These are phyloP conservation scores for Tetheella fluctuosa DNA, from an alignment of 2,888 invertebrate genomes.

Conservation along the genomic window DNA sequence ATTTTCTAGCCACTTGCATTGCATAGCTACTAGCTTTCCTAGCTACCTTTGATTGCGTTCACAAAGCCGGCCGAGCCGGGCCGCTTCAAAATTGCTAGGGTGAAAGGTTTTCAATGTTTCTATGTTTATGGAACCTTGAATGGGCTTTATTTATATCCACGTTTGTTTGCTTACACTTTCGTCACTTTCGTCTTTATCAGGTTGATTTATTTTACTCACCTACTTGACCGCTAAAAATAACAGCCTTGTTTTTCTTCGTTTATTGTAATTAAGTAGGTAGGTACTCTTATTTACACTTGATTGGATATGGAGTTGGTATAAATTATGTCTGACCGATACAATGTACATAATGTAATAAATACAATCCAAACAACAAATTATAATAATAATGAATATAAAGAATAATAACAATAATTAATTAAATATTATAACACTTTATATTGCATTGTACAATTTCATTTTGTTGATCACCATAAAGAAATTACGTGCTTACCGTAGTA, in stretches of 20 bases:
- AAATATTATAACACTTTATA: too few species aligned
- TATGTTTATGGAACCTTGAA: slow-evolving; percentile 55
- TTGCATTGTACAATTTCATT: too few species aligned
- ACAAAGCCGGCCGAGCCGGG: slow-evolving; percentile 38
- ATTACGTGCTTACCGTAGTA: too few species aligned
- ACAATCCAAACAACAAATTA: neutral
- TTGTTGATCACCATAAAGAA: too few species aligned
- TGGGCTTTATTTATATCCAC: slow-evolving; percentile 45
- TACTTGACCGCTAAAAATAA: slow-evolving; percentile 30
- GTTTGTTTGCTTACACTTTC: slow-evolving; percentile 31
- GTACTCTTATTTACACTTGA: neutral
- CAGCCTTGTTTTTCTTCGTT: slow-evolving; percentile 42
- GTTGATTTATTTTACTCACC: slow-evolving; percentile 32
- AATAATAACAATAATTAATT: too few species aligned
- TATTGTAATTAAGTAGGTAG: neutral
- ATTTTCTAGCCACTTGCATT: slow-evolving; percentile 17
- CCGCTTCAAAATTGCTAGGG: slow-evolving; percentile 51
- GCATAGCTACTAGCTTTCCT: slow-evolving; percentile 23
- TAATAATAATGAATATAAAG: too few species aligned
- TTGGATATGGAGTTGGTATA: neutral
- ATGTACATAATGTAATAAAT: neutral
- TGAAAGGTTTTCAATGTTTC: slow-evolving; percentile 66
- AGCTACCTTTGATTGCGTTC: slow-evolving; percentile 58
- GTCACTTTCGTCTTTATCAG: slow-evolving; percentile 9
- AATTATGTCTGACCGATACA: neutral